phyloP scores from a whole-genome alignment of 2,888 invertebrate species.

The Ypsolopha sequella region DNA sequence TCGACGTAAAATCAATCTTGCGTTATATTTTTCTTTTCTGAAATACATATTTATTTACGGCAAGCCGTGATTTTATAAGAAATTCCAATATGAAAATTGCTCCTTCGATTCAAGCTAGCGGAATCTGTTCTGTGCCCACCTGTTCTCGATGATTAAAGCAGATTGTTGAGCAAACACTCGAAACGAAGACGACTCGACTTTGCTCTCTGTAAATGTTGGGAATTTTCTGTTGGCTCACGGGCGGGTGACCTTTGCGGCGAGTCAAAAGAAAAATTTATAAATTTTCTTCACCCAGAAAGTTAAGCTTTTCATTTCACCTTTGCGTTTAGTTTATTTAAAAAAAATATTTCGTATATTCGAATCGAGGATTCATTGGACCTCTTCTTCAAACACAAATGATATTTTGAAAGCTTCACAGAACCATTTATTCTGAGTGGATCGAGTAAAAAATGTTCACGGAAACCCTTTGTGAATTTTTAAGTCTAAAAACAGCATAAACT shows the following conservation, averaged over 20 bases:
- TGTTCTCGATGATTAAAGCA: constrained; percentile 63
- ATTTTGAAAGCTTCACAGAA: no score
- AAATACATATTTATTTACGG: not conserved
- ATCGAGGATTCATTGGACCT: no score
- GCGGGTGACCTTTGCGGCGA: constrained; percentile 39
- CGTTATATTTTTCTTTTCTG: not conserved
- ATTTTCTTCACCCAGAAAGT: constrained; percentile 1
- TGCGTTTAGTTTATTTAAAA: no score
- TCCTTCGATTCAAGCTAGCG: constrained; percentile 13
- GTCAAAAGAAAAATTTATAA: constrained; percentile 43
- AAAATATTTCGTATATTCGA: no score
- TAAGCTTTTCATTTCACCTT: constrained; percentile 14
- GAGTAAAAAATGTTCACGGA: no score
- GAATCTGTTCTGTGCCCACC: constrained; percentile 28
- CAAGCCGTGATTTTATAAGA: constrained; percentile 18
- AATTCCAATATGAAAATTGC: constrained; percentile 61
- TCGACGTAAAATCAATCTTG: not conserved
- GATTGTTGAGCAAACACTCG: constrained; percentile 41
- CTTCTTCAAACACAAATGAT: no score
- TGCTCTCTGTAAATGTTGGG: not conserved
- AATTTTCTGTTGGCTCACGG: not conserved
- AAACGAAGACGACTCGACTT: constrained; percentile 19
- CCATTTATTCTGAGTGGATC: no score
- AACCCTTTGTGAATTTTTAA: constrained; percentile 22
- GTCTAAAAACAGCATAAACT: constrained; percentile 9